Percentiles rank a stretch among this genome's conserved stretches.
These are phyloP conservation scores for Stenopsyche tienmushanensis DNA, from an alignment of 1,140 invertebrate species.

Conservation along the genomic window DNA sequence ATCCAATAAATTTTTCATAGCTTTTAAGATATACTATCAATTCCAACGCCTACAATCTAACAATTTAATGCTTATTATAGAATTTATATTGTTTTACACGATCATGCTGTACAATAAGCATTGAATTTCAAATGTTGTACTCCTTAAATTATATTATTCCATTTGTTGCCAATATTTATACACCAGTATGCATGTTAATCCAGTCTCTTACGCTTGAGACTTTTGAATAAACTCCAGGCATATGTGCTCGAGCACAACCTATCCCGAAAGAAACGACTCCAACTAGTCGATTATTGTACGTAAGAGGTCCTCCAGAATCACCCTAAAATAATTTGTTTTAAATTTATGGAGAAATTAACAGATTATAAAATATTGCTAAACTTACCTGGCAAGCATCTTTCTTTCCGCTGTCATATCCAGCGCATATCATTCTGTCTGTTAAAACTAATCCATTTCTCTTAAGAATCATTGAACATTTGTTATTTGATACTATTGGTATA, in stretches of 20 bases:
- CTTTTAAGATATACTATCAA: too few species aligned
- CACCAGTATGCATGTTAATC: conserved; percentile 44
- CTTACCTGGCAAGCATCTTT: conserved; percentile 64
- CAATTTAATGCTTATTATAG: neutral
- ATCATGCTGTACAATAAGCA: neutral
- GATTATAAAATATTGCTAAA: neutral
- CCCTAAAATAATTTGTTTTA: conserved; percentile 45
- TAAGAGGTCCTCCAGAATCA: conserved; percentile 52
- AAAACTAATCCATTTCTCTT: conserved; percentile 44
- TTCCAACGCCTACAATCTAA: neutral
- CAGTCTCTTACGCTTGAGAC: conserved; percentile 49
- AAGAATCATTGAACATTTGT: conserved; percentile 39
- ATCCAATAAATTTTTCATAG: too few species aligned
- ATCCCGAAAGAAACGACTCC: conserved; percentile 64
- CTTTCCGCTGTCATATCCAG: conserved; percentile 57
- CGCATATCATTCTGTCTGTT: conserved; percentile 62
- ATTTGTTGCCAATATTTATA: neutral
- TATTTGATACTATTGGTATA: conserved; percentile 45
- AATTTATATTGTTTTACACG: neutral
- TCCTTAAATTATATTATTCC: too few species aligned
- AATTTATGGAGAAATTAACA: conserved; percentile 9
- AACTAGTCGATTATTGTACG: conserved; percentile 49
- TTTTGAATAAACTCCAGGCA: conserved; percentile 64
- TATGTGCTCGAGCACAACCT: conserved; percentile 56
- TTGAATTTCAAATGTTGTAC: too few species aligned